Evolutionary conservation across 2,888 invertebrate genomes (phyloP), one percentile per base, ranked within the genome.

Genomic region (Kryphioiulus occultus): DNA sequence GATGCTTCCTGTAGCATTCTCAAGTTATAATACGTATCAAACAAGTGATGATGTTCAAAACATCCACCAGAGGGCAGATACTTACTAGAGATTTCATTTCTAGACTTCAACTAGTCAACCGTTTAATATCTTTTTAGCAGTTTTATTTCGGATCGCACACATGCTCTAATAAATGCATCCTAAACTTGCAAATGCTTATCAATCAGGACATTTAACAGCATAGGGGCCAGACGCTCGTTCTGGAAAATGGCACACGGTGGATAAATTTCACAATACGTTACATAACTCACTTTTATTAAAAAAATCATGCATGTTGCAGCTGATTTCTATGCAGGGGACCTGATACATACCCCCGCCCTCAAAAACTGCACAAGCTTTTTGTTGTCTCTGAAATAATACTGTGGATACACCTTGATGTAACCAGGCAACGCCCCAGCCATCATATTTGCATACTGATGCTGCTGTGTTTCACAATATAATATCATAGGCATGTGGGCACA

Each of bases 91-190:
- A 68, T 68, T 3, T n/a, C 68, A 68, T 22, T 68, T 68, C 68
- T 12, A 68, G 26, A 68, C n/a, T 10, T 68, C n/a, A 68, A 26
- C 68, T 12, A n/a, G 68, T 68, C 26, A 26, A 26, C 4, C 26
- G 53, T 19, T n/a, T 53, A 53, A n/a, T 12, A n/a, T 68, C 7
- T 26, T 68, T n/a, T 26, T n/a, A n/a, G n/a, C n/a, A n/a, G 26
- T 26, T 68, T 68, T 26, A 68, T 26, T 68, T 68, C 68, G 68
- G 26, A 68, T 68, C 26, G 26, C 68, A 26, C 26, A 26, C 68
- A 68, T 68, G 26, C 68, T 68, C 26, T 68, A 26, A 68, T 68
- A 68, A 68, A 68, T 68, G 68, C 68, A 68, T 53, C n/a, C 53
- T 19, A 53, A 53, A n/a, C 19, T n/a, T 53, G 10, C n/a, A n/a